Evolutionary conservation across 2,888 invertebrate genomes (phyloP), one percentile per base, ranked within the genome.

Genomic region (Luffia ferchaultella): DNA sequence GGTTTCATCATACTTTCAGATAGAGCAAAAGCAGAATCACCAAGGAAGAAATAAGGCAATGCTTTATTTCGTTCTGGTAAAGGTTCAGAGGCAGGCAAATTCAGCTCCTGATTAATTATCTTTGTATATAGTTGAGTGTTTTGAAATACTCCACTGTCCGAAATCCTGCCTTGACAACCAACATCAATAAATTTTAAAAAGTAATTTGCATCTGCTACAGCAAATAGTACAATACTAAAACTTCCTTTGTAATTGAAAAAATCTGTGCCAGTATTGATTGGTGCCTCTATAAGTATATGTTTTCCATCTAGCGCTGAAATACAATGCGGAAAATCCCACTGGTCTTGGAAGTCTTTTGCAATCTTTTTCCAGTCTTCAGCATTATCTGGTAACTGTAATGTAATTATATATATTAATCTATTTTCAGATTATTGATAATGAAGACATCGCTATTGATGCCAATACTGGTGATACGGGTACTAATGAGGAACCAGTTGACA

Each of bases 241-340:
- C 45, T 45, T 50, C 50, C 45, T 50, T 50, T 50, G 45, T 50
- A 50, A 50, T 50, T 50, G 45, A 50, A 50, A 50, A 50, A 51
- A 46, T 42, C 18, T 18, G 19, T 49, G 49, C 52, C 49, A 49
- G 42, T 52, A 52, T 52, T 45, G 20, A 46, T 42, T 41, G 52
- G 52, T 49, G 46, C 49, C 46, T 47, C 44, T 52, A 52, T 49
- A 17, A 46, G 44, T 20, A 52, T 20, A 47, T 52, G 50, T 44
- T 52, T 52, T 49, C 52, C 48, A 45, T 53, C 48, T 17, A 50
- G 45, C 16, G 53, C 53, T 53, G 40, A 18, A 48, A 50, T 41
- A 53, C 50, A 50, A 50, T 53, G 48, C 45, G 53, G 50, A 50
- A 53, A 53, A 45, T 50, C 16, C 45, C 48, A 51, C 48, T 45